Base-by-base conservation (phyloP, 2,888 invertebrate genomes). In the Melanotus villosus region DNA sequence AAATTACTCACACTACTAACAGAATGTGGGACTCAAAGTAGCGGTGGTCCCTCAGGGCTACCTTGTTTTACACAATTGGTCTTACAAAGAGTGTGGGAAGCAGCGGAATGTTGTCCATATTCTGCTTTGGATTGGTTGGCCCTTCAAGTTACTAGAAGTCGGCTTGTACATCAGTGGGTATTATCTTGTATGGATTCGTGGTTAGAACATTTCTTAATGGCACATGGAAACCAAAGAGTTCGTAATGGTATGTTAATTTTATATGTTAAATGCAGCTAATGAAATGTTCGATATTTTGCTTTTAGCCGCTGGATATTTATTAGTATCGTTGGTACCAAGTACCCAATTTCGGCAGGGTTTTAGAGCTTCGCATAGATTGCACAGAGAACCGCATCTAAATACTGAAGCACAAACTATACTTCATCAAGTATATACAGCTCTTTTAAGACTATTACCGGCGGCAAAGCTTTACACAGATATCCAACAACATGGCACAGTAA, bases 71-170 rank as follows among this genome's bases (percentile, higher is more conserved):
- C 96, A 0, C 95, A 96, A 83, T 87, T 96, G 66, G 93, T 96
- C 73, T 87, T 97, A 70, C 92, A 93, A 73, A 90, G 94, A 16
- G 93, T 97, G 72, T 96, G 97, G 95, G 94, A 94, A 83, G 93
- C 91, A 0, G 95, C 95, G 0, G 95, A 97, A 81, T 93, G 93
- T 76, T 96, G 96, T 75, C 96, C 97, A 1, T 95, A 96, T 82
- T 94, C 95, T 6, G 95, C 96, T 52, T 87, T 97, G 2, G 97
- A 97, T 83, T 97, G 97, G 97, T 87, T 97, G 65, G 93, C 95
- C 4, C 83, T 92, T 70, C 93, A 93, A 87, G 91, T 91, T 0
- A 93, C 96, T 0, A 90, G 96, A 69, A 97, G 96, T 85, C 94
- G 96, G 82, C 89, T 95, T 54, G 96, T 95, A 0, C 96, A 96